phyloP scores from a whole-genome alignment of 1,140 invertebrate species.

The Diorhabda carinulata region DNA sequence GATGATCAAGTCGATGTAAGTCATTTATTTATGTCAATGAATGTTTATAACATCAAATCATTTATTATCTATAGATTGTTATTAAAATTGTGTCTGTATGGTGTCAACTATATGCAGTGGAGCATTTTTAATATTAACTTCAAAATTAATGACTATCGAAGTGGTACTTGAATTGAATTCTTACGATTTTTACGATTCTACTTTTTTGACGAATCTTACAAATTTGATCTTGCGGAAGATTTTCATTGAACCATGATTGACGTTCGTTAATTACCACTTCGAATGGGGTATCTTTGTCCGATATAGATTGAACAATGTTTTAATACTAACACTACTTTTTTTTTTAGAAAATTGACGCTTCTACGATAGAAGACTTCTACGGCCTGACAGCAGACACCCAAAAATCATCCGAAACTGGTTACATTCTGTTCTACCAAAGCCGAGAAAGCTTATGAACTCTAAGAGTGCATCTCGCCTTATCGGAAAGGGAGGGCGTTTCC shows the following conservation, averaged over 20 bases:
- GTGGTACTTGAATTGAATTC: too few species aligned
- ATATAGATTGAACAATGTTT: neutral
- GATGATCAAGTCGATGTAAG: conserved; percentile 99
- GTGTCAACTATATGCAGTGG: too few species aligned
- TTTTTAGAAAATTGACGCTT: conserved; percentile 95
- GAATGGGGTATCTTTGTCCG: too few species aligned
- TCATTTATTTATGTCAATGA: conserved; percentile 32
- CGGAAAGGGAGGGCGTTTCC: neutral
- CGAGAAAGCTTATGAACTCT: conserved; percentile 62
- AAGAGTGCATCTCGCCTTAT: conserved; percentile 34
- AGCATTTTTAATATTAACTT: too few species aligned
- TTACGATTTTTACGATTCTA: too few species aligned
- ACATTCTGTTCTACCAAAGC: conserved; percentile 99
- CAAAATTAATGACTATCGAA: too few species aligned
- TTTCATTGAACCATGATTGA: too few species aligned
- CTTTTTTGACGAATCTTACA: too few species aligned
- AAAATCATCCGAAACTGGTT: conserved; percentile 98
- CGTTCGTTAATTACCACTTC: too few species aligned
- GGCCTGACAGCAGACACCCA: conserved; percentile 97
- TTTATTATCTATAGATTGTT: neutral
- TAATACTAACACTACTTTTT: conserved; percentile 16
- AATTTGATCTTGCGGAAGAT: too few species aligned
- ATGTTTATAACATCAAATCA: neutral
- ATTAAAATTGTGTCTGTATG: neutral
- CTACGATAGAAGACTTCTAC: conserved; percentile 99